These are phyloP conservation scores for Siniperca obscura DNA, from an alignment of 2,797 vertebrate species.

Conservation along the genomic window DNA sequence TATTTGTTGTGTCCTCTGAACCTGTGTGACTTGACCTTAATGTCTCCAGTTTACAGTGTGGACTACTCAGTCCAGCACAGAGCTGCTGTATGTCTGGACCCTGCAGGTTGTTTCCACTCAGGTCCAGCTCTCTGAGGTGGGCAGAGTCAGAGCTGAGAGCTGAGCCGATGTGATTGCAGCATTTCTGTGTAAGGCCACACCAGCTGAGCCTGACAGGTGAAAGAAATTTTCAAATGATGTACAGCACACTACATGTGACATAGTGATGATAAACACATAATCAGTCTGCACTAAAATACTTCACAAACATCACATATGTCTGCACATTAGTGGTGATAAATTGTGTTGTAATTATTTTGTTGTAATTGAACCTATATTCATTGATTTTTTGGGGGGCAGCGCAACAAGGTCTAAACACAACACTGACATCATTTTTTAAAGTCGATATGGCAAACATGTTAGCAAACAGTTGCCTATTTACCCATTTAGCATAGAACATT, in stretches of 20 bases:
- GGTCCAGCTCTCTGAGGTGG: conserved; percentile 48
- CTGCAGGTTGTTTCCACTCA: conserved; percentile 54
- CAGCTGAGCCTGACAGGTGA: conserved; percentile 38
- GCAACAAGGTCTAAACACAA: not conserved
- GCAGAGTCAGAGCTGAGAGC: conserved; percentile 32
- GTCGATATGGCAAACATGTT: not conserved
- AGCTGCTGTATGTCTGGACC: conserved; percentile 43
- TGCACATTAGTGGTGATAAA: not conserved
- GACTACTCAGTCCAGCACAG: conserved; percentile 39
- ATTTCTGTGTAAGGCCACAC: conserved; percentile 55
- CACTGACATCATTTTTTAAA: not conserved
- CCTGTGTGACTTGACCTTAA: conserved; percentile 31
- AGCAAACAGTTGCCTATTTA: not conserved
- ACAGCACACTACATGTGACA: not conserved
- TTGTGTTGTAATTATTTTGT: not conserved
- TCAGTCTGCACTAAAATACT: not conserved
- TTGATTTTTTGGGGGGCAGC: not conserved
- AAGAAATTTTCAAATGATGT: not conserved
- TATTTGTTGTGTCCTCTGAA: not conserved
- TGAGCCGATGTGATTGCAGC: conserved; percentile 43
- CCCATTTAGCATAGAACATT: not conserved
- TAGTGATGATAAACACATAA: not conserved
- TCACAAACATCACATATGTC: not conserved
- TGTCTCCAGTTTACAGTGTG: conserved; percentile 46
- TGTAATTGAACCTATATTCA: not conserved